Base-by-base conservation (phyloP, 2,797 vertebrate genomes). In the Chaetophractus vellerosus region DNA sequence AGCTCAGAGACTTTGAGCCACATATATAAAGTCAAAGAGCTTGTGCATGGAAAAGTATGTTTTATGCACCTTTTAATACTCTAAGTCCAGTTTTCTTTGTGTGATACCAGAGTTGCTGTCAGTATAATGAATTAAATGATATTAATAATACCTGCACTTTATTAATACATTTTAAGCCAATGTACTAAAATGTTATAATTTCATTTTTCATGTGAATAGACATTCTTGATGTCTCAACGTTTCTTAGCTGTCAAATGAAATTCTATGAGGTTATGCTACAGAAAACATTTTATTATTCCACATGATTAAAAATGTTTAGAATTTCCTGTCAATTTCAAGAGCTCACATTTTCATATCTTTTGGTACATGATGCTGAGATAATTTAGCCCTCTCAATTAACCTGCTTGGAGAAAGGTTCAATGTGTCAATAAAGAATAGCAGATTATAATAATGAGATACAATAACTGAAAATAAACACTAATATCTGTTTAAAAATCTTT, bases 391-490 rank as follows among this genome's bases (percentile, higher is more conserved):
- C 18, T 2, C 6, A 57, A 1, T 71, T 64, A 91, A 6, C 11
- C 3, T 31, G 31, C 24, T 88, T 64, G 50, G 71, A 16, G n/a
- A 72, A 75, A 50, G 21, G 1, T 6, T 2, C 11, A 16, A 55
- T 71, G 18, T 64, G 6, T 52, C 36, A 96, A 59, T 80, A 81
- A 71, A 86, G 36, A 81, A 82, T n/a, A 50, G 31, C 26, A 48
- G 5, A 55, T 45, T n/a, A 72, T 72, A 66, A 31, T 55, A 66
- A 81, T 61, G 57, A 63, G 38, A 83, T 85, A 64, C 2, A 76
- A n/a, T 59, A 88, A 45, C 31, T 82, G 6, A 88, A 96, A 92
- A 64, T 50, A 69, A 80, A 52, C 59, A 66, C 31, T 68, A 71
- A 68, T 61, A 55, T 3, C 5, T 74, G 18, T 82, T 63, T 52